These are phyloP conservation scores for Sceloporus tristichus DNA, from an alignment of 2,113 vertebrate species.

Conservation along the genomic window DNA sequence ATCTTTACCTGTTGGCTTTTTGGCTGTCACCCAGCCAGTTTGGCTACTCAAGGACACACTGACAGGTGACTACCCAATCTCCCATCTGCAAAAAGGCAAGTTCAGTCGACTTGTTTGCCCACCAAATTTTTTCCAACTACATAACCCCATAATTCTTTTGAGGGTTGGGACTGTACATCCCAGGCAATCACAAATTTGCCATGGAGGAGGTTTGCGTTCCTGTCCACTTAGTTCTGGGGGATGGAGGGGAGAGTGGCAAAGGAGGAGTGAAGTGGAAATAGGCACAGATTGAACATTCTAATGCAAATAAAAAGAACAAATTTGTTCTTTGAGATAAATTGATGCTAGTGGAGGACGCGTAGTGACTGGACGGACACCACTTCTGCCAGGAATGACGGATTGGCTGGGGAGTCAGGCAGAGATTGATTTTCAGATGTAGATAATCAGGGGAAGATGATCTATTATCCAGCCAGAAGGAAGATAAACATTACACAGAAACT, in stretches of 20 bases:
- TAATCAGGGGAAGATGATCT: not conserved
- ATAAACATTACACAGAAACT: not conserved
- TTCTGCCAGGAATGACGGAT: not conserved
- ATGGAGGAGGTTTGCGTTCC: not conserved
- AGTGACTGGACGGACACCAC: not conserved
- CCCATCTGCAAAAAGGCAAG: not conserved
- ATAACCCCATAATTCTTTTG: not conserved
- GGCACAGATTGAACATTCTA: fast-evolving
- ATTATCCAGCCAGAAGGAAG: not conserved
- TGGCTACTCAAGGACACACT: not conserved
- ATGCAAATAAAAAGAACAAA: not conserved
- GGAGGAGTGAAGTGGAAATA: not conserved
- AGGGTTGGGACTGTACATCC: not conserved
- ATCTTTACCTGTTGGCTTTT: not conserved
- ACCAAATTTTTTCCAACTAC: not conserved
- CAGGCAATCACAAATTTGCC: not conserved
- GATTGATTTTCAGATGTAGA: not conserved
- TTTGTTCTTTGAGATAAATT: constrained; percentile 19
- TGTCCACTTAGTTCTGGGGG: not conserved
- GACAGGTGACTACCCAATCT: not conserved
- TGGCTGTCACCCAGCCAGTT: not conserved
- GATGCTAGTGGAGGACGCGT: not conserved
- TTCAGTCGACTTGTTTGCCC: not conserved
- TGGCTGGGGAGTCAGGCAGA: fast-evolving
- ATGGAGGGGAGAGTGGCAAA: too few species aligned